A percentile compares a stretch with the other conserved stretches of the same genome.
Conservation (phyloP, 2,113 vertebrate species). For the Paradoxurus hermaphroditus region DNA sequence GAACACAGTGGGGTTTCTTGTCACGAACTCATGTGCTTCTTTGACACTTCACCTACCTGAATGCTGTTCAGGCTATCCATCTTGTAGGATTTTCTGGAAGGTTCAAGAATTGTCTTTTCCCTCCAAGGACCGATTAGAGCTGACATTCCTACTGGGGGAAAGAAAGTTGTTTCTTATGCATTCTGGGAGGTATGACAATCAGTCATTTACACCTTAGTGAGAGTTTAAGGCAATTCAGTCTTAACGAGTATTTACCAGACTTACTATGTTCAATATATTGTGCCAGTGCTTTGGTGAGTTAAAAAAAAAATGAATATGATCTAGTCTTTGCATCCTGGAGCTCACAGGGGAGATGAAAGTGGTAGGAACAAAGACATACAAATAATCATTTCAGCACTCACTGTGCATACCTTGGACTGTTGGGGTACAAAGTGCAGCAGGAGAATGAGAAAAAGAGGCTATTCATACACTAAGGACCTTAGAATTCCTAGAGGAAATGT, state of each 20-base stretch:
- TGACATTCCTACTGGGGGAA: not conserved
- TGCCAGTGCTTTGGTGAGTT: not conserved
- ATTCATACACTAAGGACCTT: not conserved
- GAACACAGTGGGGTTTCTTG: not conserved
- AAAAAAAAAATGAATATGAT: not conserved
- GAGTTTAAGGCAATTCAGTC: not conserved
- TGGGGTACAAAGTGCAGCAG: not conserved
- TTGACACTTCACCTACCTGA: not conserved
- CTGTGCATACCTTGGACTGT: accelerated
- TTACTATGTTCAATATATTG: not conserved
- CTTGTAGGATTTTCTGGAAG: not conserved
- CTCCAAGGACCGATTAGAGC: not conserved
- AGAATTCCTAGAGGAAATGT: not conserved
- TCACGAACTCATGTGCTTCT: not conserved
- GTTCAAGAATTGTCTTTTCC: not conserved
- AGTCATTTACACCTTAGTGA: conserved; percentile 32
- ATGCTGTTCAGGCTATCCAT: not conserved
- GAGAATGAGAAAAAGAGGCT: not conserved
- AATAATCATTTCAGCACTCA: not conserved
- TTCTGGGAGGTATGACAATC: not conserved
- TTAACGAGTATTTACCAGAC: not conserved
- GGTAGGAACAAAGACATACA: not conserved
- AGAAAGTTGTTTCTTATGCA: not conserved
- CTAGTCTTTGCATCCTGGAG: not conserved
- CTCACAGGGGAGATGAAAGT: not conserved